Conservation (phyloP, 2,888 invertebrate genomes). For the Spodoptera exigua region DNA sequence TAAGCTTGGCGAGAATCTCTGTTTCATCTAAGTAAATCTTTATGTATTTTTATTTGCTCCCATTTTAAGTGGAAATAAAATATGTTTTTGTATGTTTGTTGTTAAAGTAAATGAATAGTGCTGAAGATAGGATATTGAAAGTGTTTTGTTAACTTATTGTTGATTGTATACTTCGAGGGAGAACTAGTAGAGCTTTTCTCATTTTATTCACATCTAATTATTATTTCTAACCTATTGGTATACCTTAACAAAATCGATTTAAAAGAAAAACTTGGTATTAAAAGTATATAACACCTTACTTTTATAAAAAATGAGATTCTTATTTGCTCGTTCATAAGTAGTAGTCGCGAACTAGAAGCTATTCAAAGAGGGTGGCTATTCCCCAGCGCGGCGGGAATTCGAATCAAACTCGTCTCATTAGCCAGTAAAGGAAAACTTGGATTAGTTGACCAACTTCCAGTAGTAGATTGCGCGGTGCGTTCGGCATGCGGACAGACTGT, state of each 20-base stretch:
- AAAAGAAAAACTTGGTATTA: not conserved
- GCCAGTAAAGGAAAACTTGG: conserved; percentile 87
- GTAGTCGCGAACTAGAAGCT: conserved; percentile 47
- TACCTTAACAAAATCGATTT: too few species aligned
- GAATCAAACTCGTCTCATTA: conserved; percentile 88
- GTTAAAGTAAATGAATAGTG: not conserved
- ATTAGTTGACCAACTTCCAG: conserved; percentile 87
- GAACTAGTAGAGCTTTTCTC: too few species aligned
- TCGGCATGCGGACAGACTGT: conserved; percentile 63
- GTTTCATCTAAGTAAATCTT: conserved; percentile 71
- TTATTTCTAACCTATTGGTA: not conserved
- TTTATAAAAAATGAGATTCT: conserved; percentile 36
- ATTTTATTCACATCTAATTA: not conserved
- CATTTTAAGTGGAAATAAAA: conserved; percentile 32
- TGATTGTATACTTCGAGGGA: not conserved
- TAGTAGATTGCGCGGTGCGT: conserved; percentile 71
- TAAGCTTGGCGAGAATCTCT: conserved; percentile 73
- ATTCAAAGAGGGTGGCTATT: conserved; percentile 71
- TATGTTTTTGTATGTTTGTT: conserved; percentile 19
- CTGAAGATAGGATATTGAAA: not conserved
- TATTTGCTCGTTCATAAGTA: conserved; percentile 46
- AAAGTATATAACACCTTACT: conserved; percentile 13
- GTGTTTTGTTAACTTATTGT: not conserved
- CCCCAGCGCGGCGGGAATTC: conserved; percentile 76
- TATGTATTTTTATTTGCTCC: conserved; percentile 53